Evolutionary conservation across 2,797 vertebrate genomes (phyloP), one percentile per base, ranked within the genome.

Genomic region (Lycodopsis pacificus): DNA sequence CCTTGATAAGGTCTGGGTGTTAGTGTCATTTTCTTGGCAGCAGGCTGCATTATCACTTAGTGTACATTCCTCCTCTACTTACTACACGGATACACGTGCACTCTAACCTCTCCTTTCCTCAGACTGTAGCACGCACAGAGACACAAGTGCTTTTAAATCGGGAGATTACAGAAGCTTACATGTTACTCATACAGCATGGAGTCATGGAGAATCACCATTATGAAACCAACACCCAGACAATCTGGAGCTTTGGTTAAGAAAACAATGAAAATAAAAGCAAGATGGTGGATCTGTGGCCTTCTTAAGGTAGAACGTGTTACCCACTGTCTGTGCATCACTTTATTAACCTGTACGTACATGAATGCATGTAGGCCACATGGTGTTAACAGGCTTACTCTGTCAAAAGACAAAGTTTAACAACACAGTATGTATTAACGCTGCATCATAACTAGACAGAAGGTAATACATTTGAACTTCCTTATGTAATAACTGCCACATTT

Each of bases 21-120:
- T 92, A 92, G 91, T 93, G 88, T 86, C 82, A 91, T 88, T 82
- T 81, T 83, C 82, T 87, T 89, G 90, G 89, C 88, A 89, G 85
- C 70, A n/a, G 71, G 62, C 73, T 61, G 36, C 74, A 76, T 87
- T 81, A 73, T 83, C 82, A 70, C 69, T 88, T 83, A 85, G 71
- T 66, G 71, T 57, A 80, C 77, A 61, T 73, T 71, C 64, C 67
- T 44, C 36, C 57, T 71, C 67, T 54, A 70, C 40, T 58, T 51
- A 22, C 69, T 10, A 44, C 67, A 82, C 51, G 48, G 54, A 76
- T n/a, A 82, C 74, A 77, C 67, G 71, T 67, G 51, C 71, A 63
- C 56, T 63, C 6, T 71, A 57, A 78, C 85, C 73, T 63, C 27
- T 61, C 34, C 44, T 71, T 22, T 67, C 20, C 49, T 40, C 20